phyloP scores from a whole-genome alignment of 2,797 vertebrate genomes.

The Borostomias antarcticus region DNA sequence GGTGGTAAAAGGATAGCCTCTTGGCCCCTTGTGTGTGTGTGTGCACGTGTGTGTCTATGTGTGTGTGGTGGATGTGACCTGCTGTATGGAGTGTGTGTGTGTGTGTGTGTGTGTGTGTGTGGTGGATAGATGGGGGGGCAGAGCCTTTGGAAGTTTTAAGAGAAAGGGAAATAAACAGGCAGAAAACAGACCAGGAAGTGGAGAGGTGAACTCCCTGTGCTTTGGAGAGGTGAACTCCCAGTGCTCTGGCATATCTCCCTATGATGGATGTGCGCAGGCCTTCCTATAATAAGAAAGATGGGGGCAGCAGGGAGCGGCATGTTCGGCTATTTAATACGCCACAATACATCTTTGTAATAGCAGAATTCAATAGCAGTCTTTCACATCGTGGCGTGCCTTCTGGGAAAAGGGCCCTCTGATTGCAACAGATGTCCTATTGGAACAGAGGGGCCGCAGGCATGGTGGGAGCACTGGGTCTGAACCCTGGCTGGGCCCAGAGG shows the following conservation, averaged over 20 bases:
- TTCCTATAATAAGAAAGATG: constrained; percentile 45
- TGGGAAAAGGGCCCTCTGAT: constrained; percentile 56
- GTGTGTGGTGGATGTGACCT: too few relatives aligned
- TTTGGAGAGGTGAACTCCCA: constrained; percentile 63
- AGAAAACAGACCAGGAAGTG: constrained; percentile 63
- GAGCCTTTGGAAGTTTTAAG: constrained; percentile 57
- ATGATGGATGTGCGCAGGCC: constrained; percentile 66
- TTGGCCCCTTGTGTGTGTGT: too few relatives aligned
- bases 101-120: constrained; percentile 26
- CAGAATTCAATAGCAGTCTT: constrained; percentile 63
- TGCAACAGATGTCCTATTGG: constrained; percentile 62
- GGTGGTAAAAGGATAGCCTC: too few relatives aligned
- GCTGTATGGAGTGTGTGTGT: too few relatives aligned
- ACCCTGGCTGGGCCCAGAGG: constrained; percentile 40
- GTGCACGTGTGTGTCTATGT: too few relatives aligned
- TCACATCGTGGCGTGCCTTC: constrained; percentile 47
- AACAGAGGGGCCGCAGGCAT: constrained; percentile 45
- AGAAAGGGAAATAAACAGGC: constrained; percentile 70
- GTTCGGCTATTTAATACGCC: constrained; percentile 52
- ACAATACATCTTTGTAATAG: constrained; percentile 58
- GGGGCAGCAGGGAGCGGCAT: constrained; percentile 52
- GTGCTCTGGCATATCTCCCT: constrained; percentile 65
- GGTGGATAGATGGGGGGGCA: constrained; percentile 23
- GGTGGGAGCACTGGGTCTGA: constrained; percentile 38
- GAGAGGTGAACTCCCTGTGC: constrained; percentile 61